These are phyloP conservation scores for Parapsyche elsis DNA, from an alignment of 1,140 invertebrate species.

Conservation along the genomic window DNA sequence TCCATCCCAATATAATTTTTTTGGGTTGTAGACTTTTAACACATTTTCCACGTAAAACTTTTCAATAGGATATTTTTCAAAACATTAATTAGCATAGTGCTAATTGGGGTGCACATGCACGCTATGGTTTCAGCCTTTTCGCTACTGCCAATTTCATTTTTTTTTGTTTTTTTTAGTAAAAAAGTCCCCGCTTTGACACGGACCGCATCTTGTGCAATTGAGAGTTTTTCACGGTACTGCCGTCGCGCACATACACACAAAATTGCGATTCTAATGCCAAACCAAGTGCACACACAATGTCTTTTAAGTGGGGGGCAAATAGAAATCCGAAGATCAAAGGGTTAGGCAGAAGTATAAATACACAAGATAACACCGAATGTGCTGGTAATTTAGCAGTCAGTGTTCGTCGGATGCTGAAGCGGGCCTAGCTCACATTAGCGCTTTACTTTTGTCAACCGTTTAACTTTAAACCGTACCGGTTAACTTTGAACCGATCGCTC, in stretches of 20 bases:
- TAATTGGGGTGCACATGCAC: too few species aligned
- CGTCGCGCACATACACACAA: conserved; percentile 28
- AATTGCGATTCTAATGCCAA: conserved; percentile 47
- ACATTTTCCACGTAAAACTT: too few species aligned
- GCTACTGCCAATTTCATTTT: neutral
- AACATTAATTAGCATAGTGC: too few species aligned
- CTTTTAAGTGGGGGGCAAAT: conserved; percentile 38
- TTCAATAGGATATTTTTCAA: too few species aligned
- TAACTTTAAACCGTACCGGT: conserved; percentile 3
- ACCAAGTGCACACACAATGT: neutral
- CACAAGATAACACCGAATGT: conserved; percentile 53
- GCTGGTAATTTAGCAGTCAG: conserved; percentile 51
- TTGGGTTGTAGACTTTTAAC: too few species aligned
- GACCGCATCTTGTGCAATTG: neutral
- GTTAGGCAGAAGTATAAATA: conserved; percentile 54
- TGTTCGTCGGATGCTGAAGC: conserved; percentile 46
- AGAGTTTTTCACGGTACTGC: too few species aligned
- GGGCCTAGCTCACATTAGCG: neutral
- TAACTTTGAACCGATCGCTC: conserved; percentile 13
- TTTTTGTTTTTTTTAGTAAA: neutral
- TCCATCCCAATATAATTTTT: too few species aligned
- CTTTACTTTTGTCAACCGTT: too few species aligned
- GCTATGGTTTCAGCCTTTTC: neutral
- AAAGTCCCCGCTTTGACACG: conserved; percentile 14
- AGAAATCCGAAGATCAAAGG: conserved; percentile 51